Evolutionary conservation across 1,140 invertebrate species (phyloP), one percentile per base, ranked within the genome.

Genomic region (Camponotus floridanus): DNA sequence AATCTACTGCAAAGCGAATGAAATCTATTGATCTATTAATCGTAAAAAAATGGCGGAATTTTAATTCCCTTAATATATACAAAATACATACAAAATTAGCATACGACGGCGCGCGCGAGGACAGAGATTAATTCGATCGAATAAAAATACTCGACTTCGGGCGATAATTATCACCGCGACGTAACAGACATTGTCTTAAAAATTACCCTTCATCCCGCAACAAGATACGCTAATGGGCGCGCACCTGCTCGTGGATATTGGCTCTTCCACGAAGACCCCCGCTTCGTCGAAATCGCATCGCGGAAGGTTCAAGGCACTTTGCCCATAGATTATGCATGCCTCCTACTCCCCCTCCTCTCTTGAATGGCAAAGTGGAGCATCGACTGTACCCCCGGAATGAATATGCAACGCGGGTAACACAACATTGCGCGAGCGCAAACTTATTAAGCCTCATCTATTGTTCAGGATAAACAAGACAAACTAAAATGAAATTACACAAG

Each of bases 291-390:
- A 88, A 89, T 89, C 87, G 87, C 85, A 83, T 88, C 86, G 86
- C 76, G 86, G 55, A 64, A 81, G 85, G 88, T 87, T 87, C 81
- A 84, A 90, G 88, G 84, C 74, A 87, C 73, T 83, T 57, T 78
- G 67, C 68, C 68, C 39, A 87, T 76, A 92, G 87, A 90, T 92
- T 91, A 92, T 92, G 91, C 91, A 91, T 87, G 91, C 89, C 88
- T 91, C 90, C 90, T 89, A 91, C 91, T 91, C 90, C 83, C 73
- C 59, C 55, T 80, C 0, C 26, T 26, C 26, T 26, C 26, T 26
- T 26, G 86, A 85, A 90, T 85, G 91, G 87, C 85, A 74, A 91
- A 89, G 91, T 91, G 87, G 90, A 91, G 88, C 87, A 90, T 88
- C 85, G 86, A 85, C 76, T 85, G 33, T 67, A 76, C 21, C 45